Percentiles rank a stretch among this genome's conserved stretches.
phyloP scores from a whole-genome alignment of 1,140 invertebrate species.

The Cepaea nemoralis region DNA sequence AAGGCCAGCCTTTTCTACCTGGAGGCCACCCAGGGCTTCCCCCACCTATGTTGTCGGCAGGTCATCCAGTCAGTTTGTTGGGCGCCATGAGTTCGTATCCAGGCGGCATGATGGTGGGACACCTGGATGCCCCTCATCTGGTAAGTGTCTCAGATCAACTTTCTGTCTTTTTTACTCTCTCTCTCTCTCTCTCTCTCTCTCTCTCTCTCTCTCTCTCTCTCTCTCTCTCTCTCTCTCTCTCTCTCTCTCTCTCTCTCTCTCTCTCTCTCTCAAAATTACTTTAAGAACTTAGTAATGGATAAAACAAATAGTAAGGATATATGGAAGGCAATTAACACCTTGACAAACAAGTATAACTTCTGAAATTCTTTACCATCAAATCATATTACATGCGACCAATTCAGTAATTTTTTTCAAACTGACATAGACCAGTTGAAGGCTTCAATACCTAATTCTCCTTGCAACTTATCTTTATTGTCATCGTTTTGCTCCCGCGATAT shows the following conservation, averaged over 20 bases:
- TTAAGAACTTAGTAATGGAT: no score
- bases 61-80: constrained; percentile 74
- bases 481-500: no score
- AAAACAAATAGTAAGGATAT: no score
- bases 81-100: constrained; percentile 53
- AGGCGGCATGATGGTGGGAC: constrained; percentile 56
- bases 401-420: no score
- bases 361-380: no score
- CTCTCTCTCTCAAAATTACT: neutral
- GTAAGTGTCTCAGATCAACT: constrained; percentile 69
- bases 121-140: constrained; percentile 72
- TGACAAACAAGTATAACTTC: no score
- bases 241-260: neutral
- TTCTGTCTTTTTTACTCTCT: neutral
- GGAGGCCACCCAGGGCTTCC: constrained; percentile 55
- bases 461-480: no score
- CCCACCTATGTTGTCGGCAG: constrained; percentile 52
- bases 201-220: no score
- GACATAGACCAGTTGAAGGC: no score
- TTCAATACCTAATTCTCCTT: no score
- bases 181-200: constrained; percentile 9
- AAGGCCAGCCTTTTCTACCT: constrained; percentile 69
- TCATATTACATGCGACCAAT: no score
- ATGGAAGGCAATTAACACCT: no score
- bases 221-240: neutral